phyloP scores from a whole-genome alignment of 2,888 invertebrate genomes.

The Apodemia duryi region DNA sequence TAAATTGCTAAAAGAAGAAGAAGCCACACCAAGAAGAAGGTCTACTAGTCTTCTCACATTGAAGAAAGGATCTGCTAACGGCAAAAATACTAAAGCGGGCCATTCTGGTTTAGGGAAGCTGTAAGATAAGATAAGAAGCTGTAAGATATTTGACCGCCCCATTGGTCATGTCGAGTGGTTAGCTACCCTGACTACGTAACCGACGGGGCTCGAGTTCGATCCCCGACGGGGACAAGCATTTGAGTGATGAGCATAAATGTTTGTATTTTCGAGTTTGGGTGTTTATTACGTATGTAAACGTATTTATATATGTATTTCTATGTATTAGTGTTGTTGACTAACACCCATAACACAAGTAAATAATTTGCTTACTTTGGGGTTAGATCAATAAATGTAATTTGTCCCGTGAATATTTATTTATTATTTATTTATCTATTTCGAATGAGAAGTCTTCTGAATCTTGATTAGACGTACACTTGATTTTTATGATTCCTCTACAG shows the following conservation, averaged over 20 bases:
- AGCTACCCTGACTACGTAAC: too few relatives aligned
- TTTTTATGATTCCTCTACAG: constrained; percentile 25
- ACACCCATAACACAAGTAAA: too few relatives aligned
- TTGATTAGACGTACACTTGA: constrained; percentile 20
- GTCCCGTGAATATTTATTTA: constrained; percentile 10
- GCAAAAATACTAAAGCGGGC: constrained; percentile 18
- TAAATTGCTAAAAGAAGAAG: constrained; percentile 16
- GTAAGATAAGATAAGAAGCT: constrained; percentile 15
- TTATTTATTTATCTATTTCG: constrained; percentile 20
- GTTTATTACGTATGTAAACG: too few relatives aligned
- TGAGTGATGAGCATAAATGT: too few relatives aligned
- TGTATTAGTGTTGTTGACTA: too few relatives aligned
- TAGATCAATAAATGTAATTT: too few relatives aligned
- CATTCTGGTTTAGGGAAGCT: constrained; percentile 18
- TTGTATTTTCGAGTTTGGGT: too few relatives aligned
- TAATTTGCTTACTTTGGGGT: too few relatives aligned
- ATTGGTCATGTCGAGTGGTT: too few relatives aligned
- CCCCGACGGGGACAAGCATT: too few relatives aligned
- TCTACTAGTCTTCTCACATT: constrained; percentile 23
- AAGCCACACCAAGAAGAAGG: constrained; percentile 23
- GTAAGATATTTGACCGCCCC: neutral
- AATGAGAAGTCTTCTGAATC: constrained; percentile 18
- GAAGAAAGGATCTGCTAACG: constrained; percentile 19
- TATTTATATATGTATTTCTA: too few relatives aligned
- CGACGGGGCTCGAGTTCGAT: too few relatives aligned